Percentiles rank a stretch among this genome's conserved stretches.
Conservation (phyloP, 2,888 invertebrate genomes). For the Eristalinus aeneus region DNA sequence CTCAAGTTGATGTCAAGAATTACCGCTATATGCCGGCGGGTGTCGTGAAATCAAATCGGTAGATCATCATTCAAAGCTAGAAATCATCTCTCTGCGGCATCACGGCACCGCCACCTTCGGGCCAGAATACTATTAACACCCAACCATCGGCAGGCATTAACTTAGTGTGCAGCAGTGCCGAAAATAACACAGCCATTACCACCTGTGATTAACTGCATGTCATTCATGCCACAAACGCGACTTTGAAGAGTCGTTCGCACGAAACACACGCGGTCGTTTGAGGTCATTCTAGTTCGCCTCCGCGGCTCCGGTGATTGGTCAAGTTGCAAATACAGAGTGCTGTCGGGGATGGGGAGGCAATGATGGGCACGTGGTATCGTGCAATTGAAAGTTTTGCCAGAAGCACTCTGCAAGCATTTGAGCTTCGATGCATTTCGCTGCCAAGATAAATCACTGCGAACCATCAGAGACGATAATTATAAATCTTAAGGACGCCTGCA, state of each 20-base stretch:
- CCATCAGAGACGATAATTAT: constrained; percentile 51
- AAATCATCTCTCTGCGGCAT: constrained; percentile 8
- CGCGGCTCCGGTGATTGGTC: neutral
- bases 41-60: neutral
- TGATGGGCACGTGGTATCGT: constrained; percentile 4
- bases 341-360: neutral
- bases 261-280: constrained; percentile 22
- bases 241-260: constrained; percentile 1
- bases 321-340: neutral
- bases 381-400: constrained; percentile 56
- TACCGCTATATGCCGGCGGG: constrained; percentile 14
- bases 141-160: constrained; percentile 16
- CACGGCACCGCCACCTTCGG: neutral
- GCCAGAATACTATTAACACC: constrained; percentile 26
- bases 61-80: constrained; percentile 6
- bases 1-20: neutral
- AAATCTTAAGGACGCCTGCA: constrained; percentile 35
- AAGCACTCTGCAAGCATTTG: constrained; percentile 15
- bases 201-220: constrained; percentile 44
- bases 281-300: constrained; percentile 34
- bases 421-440: constrained; percentile 1
- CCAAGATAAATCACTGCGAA: constrained; percentile 47
- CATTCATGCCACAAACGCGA: constrained; percentile 25
- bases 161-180: neutral
- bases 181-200: constrained; percentile 34